Conservation (phyloP, 2,797 vertebrate species). For the Synaphobranchus kaupii region DNA sequence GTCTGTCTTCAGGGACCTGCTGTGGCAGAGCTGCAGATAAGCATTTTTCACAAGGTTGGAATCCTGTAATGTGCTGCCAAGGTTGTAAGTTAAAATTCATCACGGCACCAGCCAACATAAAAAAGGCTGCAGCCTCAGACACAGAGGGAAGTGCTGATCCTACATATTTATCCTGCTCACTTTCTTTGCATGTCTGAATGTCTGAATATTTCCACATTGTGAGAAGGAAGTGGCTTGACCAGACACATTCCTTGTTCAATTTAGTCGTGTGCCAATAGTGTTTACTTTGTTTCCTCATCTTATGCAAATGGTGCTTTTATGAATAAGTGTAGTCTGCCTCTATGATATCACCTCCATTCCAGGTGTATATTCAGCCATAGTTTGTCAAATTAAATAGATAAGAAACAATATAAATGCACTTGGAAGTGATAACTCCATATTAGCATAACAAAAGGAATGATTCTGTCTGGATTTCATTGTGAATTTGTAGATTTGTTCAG, state of each 20-base stretch:
- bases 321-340: neutral
- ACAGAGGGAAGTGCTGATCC: neutral
- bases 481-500: neutral
- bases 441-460: slow-evolving; percentile 2
- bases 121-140: neutral
- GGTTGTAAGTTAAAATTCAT: slow-evolving; percentile 26
- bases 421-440: slow-evolving; percentile 1
- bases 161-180: neutral
- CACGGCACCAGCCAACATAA: neutral
- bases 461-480: neutral
- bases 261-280: neutral
- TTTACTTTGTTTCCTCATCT: neutral
- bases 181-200: neutral
- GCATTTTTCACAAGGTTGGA: slow-evolving; percentile 24
- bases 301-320: slow-evolving; percentile 9
- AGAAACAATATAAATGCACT: neutral
- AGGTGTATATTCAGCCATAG: neutral
- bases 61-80: slow-evolving; percentile 8
- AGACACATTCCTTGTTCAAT: neutral
- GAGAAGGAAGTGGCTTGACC: neutral
- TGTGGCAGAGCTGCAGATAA: neutral
- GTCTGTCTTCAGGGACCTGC: slow-evolving; percentile 1
- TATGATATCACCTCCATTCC: neutral
- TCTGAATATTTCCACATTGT: slow-evolving; percentile 1
- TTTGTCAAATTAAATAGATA: slow-evolving; percentile 16